Evolutionary conservation across 2,888 invertebrate species (phyloP).

Genomic region (Glyphotaelius pellucidus): DNA sequence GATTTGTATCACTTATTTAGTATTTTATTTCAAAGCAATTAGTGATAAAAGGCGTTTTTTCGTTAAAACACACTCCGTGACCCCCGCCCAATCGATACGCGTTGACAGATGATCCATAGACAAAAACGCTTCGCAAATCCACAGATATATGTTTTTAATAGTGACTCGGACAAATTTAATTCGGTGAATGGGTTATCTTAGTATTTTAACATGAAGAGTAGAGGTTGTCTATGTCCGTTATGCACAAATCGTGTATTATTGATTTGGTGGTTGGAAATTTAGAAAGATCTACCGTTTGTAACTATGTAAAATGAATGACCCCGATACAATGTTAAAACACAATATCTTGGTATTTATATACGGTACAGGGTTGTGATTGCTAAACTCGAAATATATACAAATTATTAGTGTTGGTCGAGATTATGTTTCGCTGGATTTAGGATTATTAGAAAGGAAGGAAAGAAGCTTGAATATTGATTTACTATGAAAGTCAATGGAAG

Average conservation of each 20-base stretch:
- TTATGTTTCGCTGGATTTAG: background rate
- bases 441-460: background rate
- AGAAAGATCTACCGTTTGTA: too few species aligned
- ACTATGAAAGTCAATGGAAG: too few species aligned
- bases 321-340: background rate
- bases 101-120: background rate
- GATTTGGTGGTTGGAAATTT: background rate
- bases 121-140: background rate
- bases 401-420: background rate
- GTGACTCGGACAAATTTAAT: background rate
- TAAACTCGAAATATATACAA: background rate
- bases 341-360: background rate
- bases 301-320: background rate
- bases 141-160: background rate
- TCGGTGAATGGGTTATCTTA: background rate
- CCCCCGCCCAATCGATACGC: slow-evolving; percentile 2
- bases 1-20: background rate
- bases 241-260: background rate
- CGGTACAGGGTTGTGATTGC: background rate
- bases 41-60: background rate
- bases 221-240: background rate
- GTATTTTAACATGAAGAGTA: background rate
- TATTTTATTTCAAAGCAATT: background rate
- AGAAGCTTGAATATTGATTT: too few species aligned
- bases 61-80: background rate